Evolutionary conservation across 2,888 invertebrate genomes (phyloP), one percentile per base, ranked within the genome.

Genomic region (Eugnorisma glareosa): DNA sequence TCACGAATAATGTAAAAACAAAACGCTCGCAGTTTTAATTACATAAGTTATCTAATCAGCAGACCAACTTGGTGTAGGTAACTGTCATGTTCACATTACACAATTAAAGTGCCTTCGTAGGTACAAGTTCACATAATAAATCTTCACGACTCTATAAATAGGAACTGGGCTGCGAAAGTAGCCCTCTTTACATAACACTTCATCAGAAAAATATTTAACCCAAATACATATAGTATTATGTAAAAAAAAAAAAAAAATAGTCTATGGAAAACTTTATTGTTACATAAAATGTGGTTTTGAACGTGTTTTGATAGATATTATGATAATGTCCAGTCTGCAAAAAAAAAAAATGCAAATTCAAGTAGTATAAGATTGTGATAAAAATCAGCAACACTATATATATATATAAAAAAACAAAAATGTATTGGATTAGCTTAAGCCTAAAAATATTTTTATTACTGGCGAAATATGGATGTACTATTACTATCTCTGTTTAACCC

Each of bases 141-240:
- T 71, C 70, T 70, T 77, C 37, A 63, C 57, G 66, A 59, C 63
- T 67, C 66, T 61, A 67, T n/a, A 35, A 21, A 31, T 57, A 40
- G 51, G 67, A 83, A 77, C 72, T 68, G 28, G 86, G 74, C 64
- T 75, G 40, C 59, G 81, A 83, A 83, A 85, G 75, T 81, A 28
- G 82, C 67, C 48, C 31, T 75, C 37, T 51, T 88, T 86, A 78
- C 67, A 37, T 86, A 86, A 86, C 57, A 75, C 31, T 31, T 0
- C 57, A 59, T 68, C 63, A 73, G 63, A 68, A 51, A 75, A 67
- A 63, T 75, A 77, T 75, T 61, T 57, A 73, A 83, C 88, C 81
- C 35, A 48, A 83, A 88, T 86, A 79, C 75, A 76, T 57, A 8
- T 31, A 10, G 18, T 21, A 54, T 48, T 61, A 63, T 70, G 57